Evolutionary conservation across 2,113 vertebrate genomes (phyloP), one percentile per base, ranked within the genome.

Genomic region (Sclerurus mexicanus): DNA sequence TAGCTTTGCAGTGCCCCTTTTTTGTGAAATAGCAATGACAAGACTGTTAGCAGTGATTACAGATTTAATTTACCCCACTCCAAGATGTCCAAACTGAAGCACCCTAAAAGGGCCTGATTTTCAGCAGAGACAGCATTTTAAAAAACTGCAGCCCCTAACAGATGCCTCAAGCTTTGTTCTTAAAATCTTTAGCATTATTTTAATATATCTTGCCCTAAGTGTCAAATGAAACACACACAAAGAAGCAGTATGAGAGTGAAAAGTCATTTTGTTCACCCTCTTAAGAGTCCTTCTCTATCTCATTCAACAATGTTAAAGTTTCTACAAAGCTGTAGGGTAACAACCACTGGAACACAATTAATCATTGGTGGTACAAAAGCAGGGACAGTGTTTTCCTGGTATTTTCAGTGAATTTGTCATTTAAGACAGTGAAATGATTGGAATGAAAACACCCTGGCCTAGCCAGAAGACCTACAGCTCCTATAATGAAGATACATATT

Each of bases 161-260:
- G 13, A 6, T 13, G 12, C 50, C 50, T 73, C 30, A 59, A 90
- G 35, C 14, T 87, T 63, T 52, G 15, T n/a, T 76, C 12, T 71
- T 33, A 63, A 84, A 67, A 90, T 23, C 7, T 28, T 35, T 47
- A 94, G 13, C 22, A 52, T 30, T 46, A 66, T 62, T 94, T 83
- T 59, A 71, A 85, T 21, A 19, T 13, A 47, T 40, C 25, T 80
- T 92, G 28, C 27, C 50, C 37, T 85, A 66, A 78, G 64, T 9
- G 22, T 74, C 60, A 90, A 95, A 96, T 74, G 84, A 95, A 95
- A 58, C 44, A 94, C 64, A 89, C 22, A 76, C 50, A 81, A 82
- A 74, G 81, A 72, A 83, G 71, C 14, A 69, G 22, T 47, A 75
- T 78, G 75, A 90, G 47, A 96, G 83, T 25, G 22, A 88, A 96